These are phyloP conservation scores for Misgurnus mizolepis DNA, from an alignment of 2,113 vertebrate species.

Conservation along the genomic window DNA sequence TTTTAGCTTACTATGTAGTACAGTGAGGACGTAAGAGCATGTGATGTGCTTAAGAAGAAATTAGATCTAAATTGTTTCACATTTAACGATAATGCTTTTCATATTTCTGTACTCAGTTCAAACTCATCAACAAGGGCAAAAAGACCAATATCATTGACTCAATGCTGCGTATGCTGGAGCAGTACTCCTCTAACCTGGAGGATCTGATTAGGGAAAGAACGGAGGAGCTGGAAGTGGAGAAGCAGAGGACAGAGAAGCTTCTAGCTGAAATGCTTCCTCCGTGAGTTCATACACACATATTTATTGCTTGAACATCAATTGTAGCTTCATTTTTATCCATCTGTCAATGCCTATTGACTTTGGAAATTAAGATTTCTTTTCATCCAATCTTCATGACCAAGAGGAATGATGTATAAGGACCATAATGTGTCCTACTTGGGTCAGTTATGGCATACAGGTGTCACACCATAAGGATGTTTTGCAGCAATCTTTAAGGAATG, in stretches of 20 bases:
- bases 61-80: neutral
- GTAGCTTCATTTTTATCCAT: neutral
- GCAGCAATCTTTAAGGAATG: no score
- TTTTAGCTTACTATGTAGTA: no score
- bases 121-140: slow-evolving; percentile 92
- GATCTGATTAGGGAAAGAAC: slow-evolving; percentile 89
- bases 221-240: slow-evolving; percentile 91
- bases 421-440: neutral
- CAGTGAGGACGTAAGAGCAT: no score
- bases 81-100: neutral
- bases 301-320: neutral
- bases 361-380: no score
- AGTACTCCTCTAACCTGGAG: slow-evolving; percentile 94
- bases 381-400: no score
- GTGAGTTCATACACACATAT: slow-evolving; percentile 73
- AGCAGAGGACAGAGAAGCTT: slow-evolving; percentile 92
- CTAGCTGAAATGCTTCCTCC: slow-evolving; percentile 90
- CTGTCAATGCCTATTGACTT: no score
- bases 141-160: slow-evolving; percentile 95
- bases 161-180: slow-evolving; percentile 92
- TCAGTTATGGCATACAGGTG: neutral
- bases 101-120: slow-evolving; percentile 77
- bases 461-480: no score
- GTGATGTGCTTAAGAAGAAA: neutral
- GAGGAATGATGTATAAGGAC: no score